A percentile compares a stretch with the other conserved stretches of the same genome.
Evolutionary conservation across 2,888 invertebrate species (phyloP).

Genomic region (Orgyia antiqua): DNA sequence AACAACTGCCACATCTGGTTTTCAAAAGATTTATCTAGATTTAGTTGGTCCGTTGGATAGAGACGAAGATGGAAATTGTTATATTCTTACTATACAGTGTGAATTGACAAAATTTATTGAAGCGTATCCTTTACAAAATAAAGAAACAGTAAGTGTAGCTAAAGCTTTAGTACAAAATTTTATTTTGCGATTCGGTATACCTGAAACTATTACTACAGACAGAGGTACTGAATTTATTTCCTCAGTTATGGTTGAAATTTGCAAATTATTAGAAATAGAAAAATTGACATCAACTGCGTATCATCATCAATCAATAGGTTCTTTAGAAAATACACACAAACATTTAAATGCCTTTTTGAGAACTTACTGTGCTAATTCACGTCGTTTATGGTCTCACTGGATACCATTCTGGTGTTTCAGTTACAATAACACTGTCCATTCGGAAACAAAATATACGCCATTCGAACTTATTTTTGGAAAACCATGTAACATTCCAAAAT

Average conservation of each 20-base stretch:
- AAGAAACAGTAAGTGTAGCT: constrained; percentile 8
- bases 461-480: constrained; percentile 4
- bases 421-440: background rate
- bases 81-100: constrained; percentile 7
- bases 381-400: background rate
- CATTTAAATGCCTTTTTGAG: background rate
- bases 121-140: constrained; percentile 5
- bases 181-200: constrained; percentile 6
- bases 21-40: constrained; percentile 7
- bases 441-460: background rate
- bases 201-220: constrained; percentile 5
- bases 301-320: constrained; percentile 11
- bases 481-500: background rate
- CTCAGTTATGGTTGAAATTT: constrained; percentile 9
- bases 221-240: constrained; percentile 7
- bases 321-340: constrained; percentile 9
- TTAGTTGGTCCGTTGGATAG: constrained; percentile 6
- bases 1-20: background rate
- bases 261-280: constrained; percentile 12
- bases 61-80: constrained; percentile 1
- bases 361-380: background rate
- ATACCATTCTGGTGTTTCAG: background rate
- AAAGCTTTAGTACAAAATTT: constrained; percentile 5
- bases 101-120: constrained; percentile 4
- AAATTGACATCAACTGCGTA: constrained; percentile 13